Evolutionary conservation across 2,797 vertebrate genomes (phyloP).

Genomic region (Labroides dimidiatus): DNA sequence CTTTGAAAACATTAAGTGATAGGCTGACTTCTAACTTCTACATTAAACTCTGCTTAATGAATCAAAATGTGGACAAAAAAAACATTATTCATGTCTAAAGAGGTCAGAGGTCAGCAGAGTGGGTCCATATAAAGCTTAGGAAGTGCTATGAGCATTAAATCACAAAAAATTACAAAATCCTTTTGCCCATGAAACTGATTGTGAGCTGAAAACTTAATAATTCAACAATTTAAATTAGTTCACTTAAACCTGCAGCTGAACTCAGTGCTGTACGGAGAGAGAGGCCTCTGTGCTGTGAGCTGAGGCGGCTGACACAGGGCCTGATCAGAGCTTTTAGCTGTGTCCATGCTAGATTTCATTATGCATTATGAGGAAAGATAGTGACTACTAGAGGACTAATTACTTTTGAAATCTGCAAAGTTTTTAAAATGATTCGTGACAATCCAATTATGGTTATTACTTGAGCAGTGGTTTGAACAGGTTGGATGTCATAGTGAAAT

Average conservation of each 20-base stretch:
- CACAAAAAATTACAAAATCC: not conserved
- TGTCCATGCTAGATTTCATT: not conserved
- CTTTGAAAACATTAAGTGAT: not conserved
- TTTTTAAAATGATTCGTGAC: too few relatives aligned
- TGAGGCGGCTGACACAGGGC: not conserved
- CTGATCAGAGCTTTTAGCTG: not conserved
- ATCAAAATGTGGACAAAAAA: not conserved
- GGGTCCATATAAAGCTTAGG: not conserved
- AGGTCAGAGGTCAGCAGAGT: not conserved
- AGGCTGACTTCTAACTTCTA: not conserved
- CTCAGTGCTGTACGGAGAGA: not conserved
- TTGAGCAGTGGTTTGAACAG: too few relatives aligned
- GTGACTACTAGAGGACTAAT: too few relatives aligned
- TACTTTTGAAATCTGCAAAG: too few relatives aligned
- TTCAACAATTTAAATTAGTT: constrained; percentile 12
- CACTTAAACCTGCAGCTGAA: constrained; percentile 20
- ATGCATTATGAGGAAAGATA: not conserved
- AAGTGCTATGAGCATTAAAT: constrained; percentile 15
- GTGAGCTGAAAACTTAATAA: constrained; percentile 24
- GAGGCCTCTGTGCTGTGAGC: not conserved
- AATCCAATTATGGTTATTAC: too few relatives aligned
- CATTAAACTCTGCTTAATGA: not conserved
- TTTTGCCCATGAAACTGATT: constrained; percentile 4
- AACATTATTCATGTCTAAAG: not conserved
- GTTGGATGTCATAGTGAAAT: too few relatives aligned